Percentiles rank a stretch among this genome's conserved stretches.
Conservation (phyloP, 2,888 invertebrate genomes). For the Lamellibrachia satsuma region DNA sequence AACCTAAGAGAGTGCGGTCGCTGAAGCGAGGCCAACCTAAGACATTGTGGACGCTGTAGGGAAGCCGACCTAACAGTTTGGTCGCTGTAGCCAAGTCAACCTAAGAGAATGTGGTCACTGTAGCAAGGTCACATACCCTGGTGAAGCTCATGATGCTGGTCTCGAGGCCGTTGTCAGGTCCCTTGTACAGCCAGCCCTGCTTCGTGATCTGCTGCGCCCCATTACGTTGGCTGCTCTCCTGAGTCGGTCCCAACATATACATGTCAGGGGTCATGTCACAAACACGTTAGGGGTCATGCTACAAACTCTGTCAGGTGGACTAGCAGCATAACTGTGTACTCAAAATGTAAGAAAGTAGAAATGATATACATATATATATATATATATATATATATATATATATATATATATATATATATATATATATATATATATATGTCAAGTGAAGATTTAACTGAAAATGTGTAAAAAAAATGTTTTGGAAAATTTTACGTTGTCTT, state of each 20-base stretch:
- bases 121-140: slow-evolving; percentile 68
- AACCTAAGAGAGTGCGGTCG: not conserved
- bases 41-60: not conserved
- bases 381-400: slow-evolving; percentile 21
- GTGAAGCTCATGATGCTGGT: slow-evolving; percentile 88
- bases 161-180: slow-evolving; percentile 88
- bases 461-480: too few relatives aligned
- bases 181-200: slow-evolving; percentile 89
- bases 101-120: too few relatives aligned
- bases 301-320: not conserved
- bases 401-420: slow-evolving; percentile 19
- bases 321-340: not conserved
- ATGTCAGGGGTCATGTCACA: not conserved
- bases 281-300: not conserved
- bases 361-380: slow-evolving; percentile 22
- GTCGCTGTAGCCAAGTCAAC: not conserved
- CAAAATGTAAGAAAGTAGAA: not conserved
- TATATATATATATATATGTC: not conserved
- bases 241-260: not conserved
- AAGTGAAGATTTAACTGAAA: too few relatives aligned
- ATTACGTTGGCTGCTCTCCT: slow-evolving; percentile 31
- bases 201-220: slow-evolving; percentile 74
- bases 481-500: too few relatives aligned
- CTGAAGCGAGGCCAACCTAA: too few relatives aligned
- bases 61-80: not conserved